phyloP scores from a whole-genome alignment of 2,888 invertebrate genomes.

The Eutolmus rufibarbis region DNA sequence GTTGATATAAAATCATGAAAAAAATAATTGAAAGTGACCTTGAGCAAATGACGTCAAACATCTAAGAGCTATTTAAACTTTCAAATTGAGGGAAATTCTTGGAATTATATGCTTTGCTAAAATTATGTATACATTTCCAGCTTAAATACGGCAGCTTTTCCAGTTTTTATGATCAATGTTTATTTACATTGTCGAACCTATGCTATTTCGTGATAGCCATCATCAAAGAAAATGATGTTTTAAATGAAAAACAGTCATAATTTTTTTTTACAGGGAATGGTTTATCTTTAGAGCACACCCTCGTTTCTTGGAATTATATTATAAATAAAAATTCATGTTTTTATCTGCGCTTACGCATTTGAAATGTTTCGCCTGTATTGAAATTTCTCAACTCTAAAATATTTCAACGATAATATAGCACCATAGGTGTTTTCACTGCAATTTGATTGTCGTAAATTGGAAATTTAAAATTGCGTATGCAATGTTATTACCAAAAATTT shows the following conservation, averaged over 20 bases:
- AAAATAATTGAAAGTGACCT: background rate
- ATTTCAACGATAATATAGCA: too few relatives aligned
- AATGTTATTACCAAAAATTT: too few relatives aligned
- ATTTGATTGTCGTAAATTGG: too few relatives aligned
- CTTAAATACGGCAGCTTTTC: background rate
- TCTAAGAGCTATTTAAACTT: background rate
- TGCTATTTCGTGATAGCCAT: background rate
- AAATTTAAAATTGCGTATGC: too few relatives aligned
- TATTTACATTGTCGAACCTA: background rate
- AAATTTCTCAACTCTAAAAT: too few relatives aligned
- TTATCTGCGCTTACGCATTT: too few relatives aligned
- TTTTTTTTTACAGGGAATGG: background rate
- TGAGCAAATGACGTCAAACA: background rate
- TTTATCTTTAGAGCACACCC: background rate
- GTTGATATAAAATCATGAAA: background rate
- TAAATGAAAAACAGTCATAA: background rate
- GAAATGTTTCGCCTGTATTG: too few relatives aligned
- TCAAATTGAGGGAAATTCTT: background rate
- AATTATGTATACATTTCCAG: background rate
- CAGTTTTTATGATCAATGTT: background rate
- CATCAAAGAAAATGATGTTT: background rate
- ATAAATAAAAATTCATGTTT: too few relatives aligned
- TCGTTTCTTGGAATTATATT: background rate
- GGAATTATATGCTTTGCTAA: background rate
- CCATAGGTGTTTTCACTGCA: too few relatives aligned